phyloP scores from a whole-genome alignment of 2,888 invertebrate species.

The Drosophila merina region DNA sequence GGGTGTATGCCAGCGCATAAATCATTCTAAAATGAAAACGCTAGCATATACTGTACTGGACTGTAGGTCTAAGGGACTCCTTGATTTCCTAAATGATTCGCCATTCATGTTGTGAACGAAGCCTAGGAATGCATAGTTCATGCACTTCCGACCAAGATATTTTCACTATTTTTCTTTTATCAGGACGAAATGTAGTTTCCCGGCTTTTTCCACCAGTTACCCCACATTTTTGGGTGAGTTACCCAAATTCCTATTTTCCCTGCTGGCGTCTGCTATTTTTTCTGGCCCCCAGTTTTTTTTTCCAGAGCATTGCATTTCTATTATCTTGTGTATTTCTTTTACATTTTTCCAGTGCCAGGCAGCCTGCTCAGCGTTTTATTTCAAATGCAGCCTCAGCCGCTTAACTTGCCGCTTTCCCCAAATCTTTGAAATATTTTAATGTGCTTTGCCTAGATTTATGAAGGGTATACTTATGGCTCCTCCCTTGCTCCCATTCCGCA shows the following conservation, averaged over 20 bases:
- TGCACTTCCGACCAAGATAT: slow-evolving; percentile 29
- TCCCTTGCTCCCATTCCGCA: neutral
- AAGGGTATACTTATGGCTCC: slow-evolving; percentile 11
- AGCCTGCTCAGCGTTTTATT: slow-evolving; percentile 43
- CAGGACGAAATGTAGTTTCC: slow-evolving; percentile 44
- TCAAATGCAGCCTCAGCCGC: slow-evolving; percentile 41
- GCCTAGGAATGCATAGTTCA: slow-evolving; percentile 11
- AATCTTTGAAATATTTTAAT: slow-evolving; percentile 56
- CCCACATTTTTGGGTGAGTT: slow-evolving; percentile 20
- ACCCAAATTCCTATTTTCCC: slow-evolving; percentile 8
- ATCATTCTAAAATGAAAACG: slow-evolving; percentile 46
- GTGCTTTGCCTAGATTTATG: slow-evolving; percentile 49
- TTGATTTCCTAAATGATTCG: neutral
- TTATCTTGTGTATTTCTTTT: slow-evolving; percentile 41
- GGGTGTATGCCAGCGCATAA: slow-evolving; percentile 44
- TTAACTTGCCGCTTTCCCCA: slow-evolving; percentile 19
- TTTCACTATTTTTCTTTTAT: slow-evolving; percentile 23
- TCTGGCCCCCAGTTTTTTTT: slow-evolving; percentile 11
- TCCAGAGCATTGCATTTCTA: slow-evolving; percentile 41
- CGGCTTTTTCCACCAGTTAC: slow-evolving; percentile 11
- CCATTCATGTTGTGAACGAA: neutral
- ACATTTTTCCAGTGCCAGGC: slow-evolving; percentile 16
- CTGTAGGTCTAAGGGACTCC: neutral
- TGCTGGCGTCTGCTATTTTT: slow-evolving; percentile 30
- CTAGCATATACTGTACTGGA: slow-evolving; percentile 1